A percentile compares a stretch with the other conserved stretches of the same genome.
phyloP scores from a whole-genome alignment of 2,888 invertebrate genomes.

The Drosophila lutescens region DNA sequence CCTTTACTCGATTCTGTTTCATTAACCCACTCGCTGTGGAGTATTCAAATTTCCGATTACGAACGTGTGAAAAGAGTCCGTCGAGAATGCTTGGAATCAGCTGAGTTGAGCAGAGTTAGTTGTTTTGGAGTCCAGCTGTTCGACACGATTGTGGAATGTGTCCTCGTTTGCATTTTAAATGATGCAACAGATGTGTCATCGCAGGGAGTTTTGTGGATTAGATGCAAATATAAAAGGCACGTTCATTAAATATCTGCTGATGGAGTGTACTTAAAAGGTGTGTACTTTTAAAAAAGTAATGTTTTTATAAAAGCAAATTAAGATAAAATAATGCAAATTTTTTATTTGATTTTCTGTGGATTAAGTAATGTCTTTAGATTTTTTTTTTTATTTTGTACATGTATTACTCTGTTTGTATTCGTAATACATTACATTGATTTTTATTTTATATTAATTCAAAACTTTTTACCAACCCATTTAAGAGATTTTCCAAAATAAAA shows the following conservation, averaged over 20 bases:
- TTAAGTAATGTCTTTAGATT: too few relatives aligned
- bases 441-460: too few relatives aligned
- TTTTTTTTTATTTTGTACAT: too few relatives aligned
- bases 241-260: background rate
- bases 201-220: background rate
- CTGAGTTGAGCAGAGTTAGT: slow-evolving; percentile 12
- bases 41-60: slow-evolving; percentile 58
- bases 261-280: slow-evolving; percentile 1
- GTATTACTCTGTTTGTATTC: too few relatives aligned
- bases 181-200: slow-evolving; percentile 30
- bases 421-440: too few relatives aligned
- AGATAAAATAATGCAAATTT: too few relatives aligned
- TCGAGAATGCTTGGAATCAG: slow-evolving; percentile 46
- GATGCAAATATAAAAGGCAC: background rate
- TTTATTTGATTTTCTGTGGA: too few relatives aligned
- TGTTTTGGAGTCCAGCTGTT: slow-evolving; percentile 17
- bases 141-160: slow-evolving; percentile 21
- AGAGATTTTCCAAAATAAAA: background rate
- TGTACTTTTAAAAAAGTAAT: too few relatives aligned
- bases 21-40: slow-evolving; percentile 45
- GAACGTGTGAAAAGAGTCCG: slow-evolving; percentile 56
- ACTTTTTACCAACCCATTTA: too few relatives aligned
- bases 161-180: slow-evolving; percentile 33
- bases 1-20: slow-evolving; percentile 33
- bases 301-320: too few relatives aligned